Conservation (phyloP, 2,113 vertebrate genomes). For the Dolichotis patagonum region DNA sequence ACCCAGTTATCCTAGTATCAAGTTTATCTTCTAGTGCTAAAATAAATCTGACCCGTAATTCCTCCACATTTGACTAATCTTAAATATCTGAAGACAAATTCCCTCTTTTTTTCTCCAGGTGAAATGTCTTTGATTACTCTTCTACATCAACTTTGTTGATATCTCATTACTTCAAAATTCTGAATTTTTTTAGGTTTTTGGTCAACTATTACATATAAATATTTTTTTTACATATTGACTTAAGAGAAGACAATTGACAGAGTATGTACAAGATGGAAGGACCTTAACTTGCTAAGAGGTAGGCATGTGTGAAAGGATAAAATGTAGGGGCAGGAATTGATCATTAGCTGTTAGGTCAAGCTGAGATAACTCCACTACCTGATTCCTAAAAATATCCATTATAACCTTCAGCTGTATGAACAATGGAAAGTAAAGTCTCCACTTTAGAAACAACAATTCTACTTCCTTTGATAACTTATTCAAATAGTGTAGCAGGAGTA, state of each 20-base stretch:
- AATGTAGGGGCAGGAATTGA: neutral
- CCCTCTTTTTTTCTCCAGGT: neutral
- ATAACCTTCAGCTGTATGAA: neutral
- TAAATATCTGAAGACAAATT: conserved; percentile 43
- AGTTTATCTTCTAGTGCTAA: neutral
- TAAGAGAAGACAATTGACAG: neutral
- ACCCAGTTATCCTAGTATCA: neutral
- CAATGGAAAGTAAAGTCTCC: neutral
- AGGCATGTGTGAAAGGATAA: neutral
- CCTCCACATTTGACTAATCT: neutral
- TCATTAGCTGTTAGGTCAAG: neutral
- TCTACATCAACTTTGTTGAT: conserved; percentile 33
- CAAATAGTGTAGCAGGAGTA: neutral
- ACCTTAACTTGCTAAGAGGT: neutral
- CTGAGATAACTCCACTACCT: neutral
- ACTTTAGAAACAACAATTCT: neutral
- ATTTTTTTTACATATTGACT: conserved; percentile 15
- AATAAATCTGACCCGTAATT: neutral
- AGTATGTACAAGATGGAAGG: neutral
- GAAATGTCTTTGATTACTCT: neutral
- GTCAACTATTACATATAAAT: neutral
- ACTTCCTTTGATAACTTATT: neutral
- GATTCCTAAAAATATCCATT: neutral
- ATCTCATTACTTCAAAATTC: neutral
- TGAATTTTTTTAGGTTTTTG: conserved; percentile 28